phyloP scores from a whole-genome alignment of 2,797 vertebrate genomes.

The Channa striata region DNA sequence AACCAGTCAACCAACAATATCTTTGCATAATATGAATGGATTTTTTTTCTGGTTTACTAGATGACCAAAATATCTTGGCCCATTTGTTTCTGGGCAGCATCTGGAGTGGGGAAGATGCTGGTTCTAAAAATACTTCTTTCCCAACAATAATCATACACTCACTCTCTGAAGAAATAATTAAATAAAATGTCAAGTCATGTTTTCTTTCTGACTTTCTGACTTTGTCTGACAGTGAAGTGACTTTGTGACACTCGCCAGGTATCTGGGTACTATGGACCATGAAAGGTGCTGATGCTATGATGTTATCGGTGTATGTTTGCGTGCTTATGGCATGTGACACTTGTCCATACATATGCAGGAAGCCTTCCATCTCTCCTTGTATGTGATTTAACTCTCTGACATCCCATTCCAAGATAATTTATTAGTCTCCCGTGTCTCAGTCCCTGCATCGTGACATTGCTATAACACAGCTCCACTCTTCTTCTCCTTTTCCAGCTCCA shows the following conservation, averaged over 20 bases:
- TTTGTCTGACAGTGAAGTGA: conserved; percentile 31
- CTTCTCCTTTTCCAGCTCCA: conserved; percentile 46
- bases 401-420: conserved; percentile 43
- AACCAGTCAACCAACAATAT: too few species aligned
- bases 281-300: conserved; percentile 41
- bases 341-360: conserved; percentile 20
- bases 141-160: conserved; percentile 23
- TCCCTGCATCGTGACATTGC: conserved; percentile 35
- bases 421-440: conserved; percentile 42
- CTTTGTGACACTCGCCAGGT: conserved; percentile 12
- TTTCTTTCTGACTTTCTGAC: conserved; percentile 8
- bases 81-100: too few species aligned
- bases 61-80: too few species aligned
- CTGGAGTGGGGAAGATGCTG: neutral
- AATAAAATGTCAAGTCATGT: conserved; percentile 29
- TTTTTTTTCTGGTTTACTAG: too few species aligned
- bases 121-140: neutral
- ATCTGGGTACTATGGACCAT: conserved; percentile 12
- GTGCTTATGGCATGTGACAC: neutral
- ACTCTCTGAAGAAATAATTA: neutral
- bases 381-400: conserved; percentile 53
- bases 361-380: conserved; percentile 13
- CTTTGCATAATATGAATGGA: too few species aligned
- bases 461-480: conserved; percentile 41
- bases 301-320: conserved; percentile 9